Conservation (phyloP, 2,888 invertebrate species). For the Julus scandinavius region DNA sequence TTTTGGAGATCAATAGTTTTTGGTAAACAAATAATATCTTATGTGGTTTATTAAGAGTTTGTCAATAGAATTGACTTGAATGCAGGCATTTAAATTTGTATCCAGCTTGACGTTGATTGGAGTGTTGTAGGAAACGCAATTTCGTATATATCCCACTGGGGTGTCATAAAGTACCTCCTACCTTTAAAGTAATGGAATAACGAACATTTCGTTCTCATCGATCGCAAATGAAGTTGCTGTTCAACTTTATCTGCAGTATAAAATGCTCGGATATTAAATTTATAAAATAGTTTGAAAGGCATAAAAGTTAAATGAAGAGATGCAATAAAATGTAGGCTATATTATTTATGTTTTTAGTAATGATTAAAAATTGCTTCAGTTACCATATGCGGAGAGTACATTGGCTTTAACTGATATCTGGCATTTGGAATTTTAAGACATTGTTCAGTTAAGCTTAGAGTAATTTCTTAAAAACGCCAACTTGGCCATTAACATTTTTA, state of each 20-base stretch:
- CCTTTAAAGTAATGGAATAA: slow-evolving; percentile 12
- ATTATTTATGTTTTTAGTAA: too few relatives aligned
- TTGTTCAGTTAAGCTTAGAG: too few relatives aligned
- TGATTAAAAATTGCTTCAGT: too few relatives aligned
- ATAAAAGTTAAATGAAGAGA: too few relatives aligned
- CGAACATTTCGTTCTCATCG: background rate
- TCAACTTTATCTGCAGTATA: background rate
- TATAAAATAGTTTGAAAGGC: too few relatives aligned
- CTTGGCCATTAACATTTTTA: too few relatives aligned
- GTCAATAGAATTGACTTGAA: background rate
- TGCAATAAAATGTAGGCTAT: too few relatives aligned
- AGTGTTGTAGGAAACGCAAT: background rate
- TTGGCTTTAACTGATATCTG: too few relatives aligned
- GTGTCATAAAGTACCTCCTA: slow-evolving; percentile 4
- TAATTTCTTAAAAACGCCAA: too few relatives aligned
- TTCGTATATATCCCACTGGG: slow-evolving; percentile 8
- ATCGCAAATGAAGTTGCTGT: background rate
- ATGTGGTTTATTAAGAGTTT: background rate
- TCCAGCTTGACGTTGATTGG: slow-evolving; percentile 12
- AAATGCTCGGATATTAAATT: background rate
- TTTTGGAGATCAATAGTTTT: slow-evolving; percentile 3
- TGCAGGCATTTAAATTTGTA: background rate
- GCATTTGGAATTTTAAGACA: too few relatives aligned
- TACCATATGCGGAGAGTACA: too few relatives aligned
- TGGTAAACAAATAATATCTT: background rate